Base-by-base conservation (phyloP, 2,113 vertebrate species). In the Maccullochella peelii region DNA sequence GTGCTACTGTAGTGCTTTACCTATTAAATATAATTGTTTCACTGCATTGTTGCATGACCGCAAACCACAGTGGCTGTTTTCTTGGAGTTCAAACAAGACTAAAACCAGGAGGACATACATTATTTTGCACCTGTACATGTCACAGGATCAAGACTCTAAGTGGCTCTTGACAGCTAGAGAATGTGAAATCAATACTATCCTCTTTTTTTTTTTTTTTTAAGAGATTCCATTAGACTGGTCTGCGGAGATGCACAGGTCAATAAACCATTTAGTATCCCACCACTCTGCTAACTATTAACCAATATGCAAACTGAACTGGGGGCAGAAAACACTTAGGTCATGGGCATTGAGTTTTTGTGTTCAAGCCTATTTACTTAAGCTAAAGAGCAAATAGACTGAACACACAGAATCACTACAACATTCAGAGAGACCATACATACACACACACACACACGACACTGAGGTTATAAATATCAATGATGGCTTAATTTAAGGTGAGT, bases 251-350 rank as follows among this genome's bases (percentile, higher is more conserved):
- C 21, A 23, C 21, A 2, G 42, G 23, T 86, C 75, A 81, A 70
- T 82, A 75, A 73, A 67, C 16, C 20, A 25, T 70, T 25, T 3
- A 55, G n/a, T 49, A 72, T 77, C 27, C 0, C 25, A 1, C 47
- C 49, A 14, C 54, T 73, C 36, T 70, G 86, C 79, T 91, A 90
- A 90, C 63, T 63, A 89, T 90, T 92, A 89, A 87, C 88, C 73
- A 36, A 59, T 72, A 77, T 68, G 78, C 47, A 44, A 50, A 62
- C 69, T 16, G 21, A 65, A 33, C 52, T 4, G 5, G 5, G 18
- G 47, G n/a, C 9, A 30, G 55, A 71, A 66, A 81, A 81, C 67
- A 49, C 67, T 55, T 8, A 30, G 85, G 86, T 74, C 80, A 79
- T 21, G 12, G 83, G 52, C 77, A 16, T 25, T 23, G 38, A 21